Conservation (phyloP, 2,797 vertebrate species). For the Thunnus albacares region DNA sequence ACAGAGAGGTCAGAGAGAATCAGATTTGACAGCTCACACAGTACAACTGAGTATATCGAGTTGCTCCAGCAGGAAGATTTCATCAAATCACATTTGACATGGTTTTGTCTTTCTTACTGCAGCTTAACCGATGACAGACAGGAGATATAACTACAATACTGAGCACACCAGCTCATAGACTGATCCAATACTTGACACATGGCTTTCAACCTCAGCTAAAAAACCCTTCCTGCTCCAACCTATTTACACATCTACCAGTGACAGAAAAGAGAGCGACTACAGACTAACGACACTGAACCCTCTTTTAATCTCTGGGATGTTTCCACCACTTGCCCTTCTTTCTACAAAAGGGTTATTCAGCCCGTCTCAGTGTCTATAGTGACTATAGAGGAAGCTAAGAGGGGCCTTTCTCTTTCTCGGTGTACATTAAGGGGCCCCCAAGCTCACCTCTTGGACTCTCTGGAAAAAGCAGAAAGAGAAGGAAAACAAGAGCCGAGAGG, state of each 20-base stretch:
- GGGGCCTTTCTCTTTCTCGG: slow-evolving; percentile 65
- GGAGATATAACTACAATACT: background rate
- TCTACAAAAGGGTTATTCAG: slow-evolving; percentile 64
- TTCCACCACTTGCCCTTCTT: slow-evolving; percentile 59
- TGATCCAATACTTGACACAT: slow-evolving; percentile 38
- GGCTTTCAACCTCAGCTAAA: slow-evolving; percentile 47
- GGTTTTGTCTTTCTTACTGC: slow-evolving; percentile 12
- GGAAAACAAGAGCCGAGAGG: slow-evolving; percentile 57
- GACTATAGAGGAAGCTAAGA: slow-evolving; percentile 52
- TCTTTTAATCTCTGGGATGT: slow-evolving; percentile 57
- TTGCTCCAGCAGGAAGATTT: slow-evolving; percentile 9
- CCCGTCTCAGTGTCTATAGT: slow-evolving; percentile 53
- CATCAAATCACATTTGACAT: slow-evolving; percentile 19
- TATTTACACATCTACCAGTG: slow-evolving; percentile 43
- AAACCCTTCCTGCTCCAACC: slow-evolving; percentile 8
- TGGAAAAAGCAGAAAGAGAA: slow-evolving; percentile 37
- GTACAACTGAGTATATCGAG: background rate
- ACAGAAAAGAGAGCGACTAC: slow-evolving; percentile 44
- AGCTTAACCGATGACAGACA: slow-evolving; percentile 17
- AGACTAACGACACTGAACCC: slow-evolving; percentile 56
- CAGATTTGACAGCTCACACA: background rate
- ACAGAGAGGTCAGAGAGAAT: slow-evolving; percentile 29
- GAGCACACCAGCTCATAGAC: slow-evolving; percentile 7
- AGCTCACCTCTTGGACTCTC: slow-evolving; percentile 68
- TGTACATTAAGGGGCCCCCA: slow-evolving; percentile 69